phyloP scores from a whole-genome alignment of 2,113 vertebrate species.

The Melanostigma gelatinosum region DNA sequence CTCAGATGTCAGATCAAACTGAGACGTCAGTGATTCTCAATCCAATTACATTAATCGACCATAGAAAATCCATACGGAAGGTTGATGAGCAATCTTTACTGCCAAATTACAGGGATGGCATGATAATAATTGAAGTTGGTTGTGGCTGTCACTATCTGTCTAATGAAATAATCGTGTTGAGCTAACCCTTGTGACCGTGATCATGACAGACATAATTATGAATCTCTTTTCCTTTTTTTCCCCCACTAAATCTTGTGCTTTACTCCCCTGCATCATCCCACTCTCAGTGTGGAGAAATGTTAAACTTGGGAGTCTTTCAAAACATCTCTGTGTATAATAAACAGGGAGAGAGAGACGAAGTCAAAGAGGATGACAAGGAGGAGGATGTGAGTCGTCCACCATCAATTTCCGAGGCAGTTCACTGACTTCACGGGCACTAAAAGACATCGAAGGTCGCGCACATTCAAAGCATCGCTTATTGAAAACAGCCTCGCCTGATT shows the following conservation, averaged over 20 bases:
- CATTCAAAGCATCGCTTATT: constrained; percentile 37
- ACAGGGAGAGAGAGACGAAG: constrained; percentile 23
- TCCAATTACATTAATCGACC: constrained; percentile 80
- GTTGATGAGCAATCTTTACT: constrained; percentile 81
- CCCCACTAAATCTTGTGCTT: constrained; percentile 8
- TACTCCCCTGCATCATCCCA: not conserved
- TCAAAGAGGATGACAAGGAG: constrained; percentile 13
- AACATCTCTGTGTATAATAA: constrained; percentile 24
- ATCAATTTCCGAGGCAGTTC: constrained; percentile 29
- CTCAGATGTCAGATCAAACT: constrained; percentile 56
- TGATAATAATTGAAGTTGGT: constrained; percentile 71
- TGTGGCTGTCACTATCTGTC: constrained; percentile 71
- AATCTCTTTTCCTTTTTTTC: constrained; percentile 9
- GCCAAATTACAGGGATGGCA: constrained; percentile 70
- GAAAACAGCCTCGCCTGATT: constrained; percentile 48
- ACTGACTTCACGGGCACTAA: constrained; percentile 15
- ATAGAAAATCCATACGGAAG: constrained; percentile 75
- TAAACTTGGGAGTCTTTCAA: not conserved
- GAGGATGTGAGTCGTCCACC: constrained; percentile 15
- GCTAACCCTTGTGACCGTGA: constrained; percentile 69
- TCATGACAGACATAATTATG: constrained; percentile 68
- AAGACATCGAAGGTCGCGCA: constrained; percentile 62
- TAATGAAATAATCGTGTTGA: constrained; percentile 78
- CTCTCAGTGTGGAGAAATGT: not conserved
- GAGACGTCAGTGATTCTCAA: constrained; percentile 69